Base-by-base conservation (phyloP, 1,140 invertebrate genomes). In the Cyclargus thomasi region DNA sequence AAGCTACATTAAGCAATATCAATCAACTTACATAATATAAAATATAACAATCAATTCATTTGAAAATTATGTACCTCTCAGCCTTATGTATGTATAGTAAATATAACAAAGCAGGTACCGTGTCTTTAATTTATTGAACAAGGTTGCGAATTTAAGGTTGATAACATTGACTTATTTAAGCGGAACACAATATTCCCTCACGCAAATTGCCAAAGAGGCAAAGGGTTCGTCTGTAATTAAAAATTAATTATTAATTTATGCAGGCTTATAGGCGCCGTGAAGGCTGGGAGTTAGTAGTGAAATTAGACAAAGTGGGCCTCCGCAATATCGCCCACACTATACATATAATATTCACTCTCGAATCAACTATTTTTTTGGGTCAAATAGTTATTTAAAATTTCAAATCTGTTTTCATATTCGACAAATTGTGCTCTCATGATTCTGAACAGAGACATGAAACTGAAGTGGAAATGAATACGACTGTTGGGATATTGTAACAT, bases 111-210 rank as follows among this genome's bases (percentile, higher is more conserved):
- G 47, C 63, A 29, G 57, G 35, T 22, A 68, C 55, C 63, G 29
- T 63, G 36, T 47, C 16, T 53, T 36, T 64, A 63, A 64, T 68
- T 64, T 39, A 64, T 63, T 64, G 64, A 68, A 55, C 67, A 57
- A 53, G 67, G 64, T 68, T 68, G 63, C 62, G 63, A 64, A 63
- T 47, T 68, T 53, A 68, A 64, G 63, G 64, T 59, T 22, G 55
- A 20, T 22, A 59, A 59, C 20, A 20, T 59, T 18, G 21, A 59
- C 17, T 59, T 18, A 59, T 16, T 17, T 63, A 63, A 63, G 20
- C 18, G 18, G 20, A 59, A 59, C 20, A 59, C 17, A 59, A 59
- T 59, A 20, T 55, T 59, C 17, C 7, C 11, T 59, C 53, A 21
- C 55, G 20, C 55, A 59, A 59, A 20, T 59, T 21, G 55, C 55